Conservation (phyloP, 1,140 invertebrate genomes). For the Saccostrea cuccullata region DNA sequence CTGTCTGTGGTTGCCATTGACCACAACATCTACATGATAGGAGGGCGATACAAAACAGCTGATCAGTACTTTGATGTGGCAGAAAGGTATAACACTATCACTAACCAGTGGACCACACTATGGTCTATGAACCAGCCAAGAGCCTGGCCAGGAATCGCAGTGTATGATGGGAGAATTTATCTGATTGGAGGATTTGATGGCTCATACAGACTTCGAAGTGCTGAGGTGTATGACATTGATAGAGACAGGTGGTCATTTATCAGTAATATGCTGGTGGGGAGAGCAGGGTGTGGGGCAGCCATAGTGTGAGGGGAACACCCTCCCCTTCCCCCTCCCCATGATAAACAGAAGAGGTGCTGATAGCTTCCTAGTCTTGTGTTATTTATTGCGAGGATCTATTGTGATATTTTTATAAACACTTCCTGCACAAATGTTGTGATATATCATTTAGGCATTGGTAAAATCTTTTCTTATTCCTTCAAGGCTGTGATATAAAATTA, state of each 20-base stretch:
- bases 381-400: neutral
- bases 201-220: conserved; percentile 87
- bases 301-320: conserved; percentile 63
- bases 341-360: neutral
- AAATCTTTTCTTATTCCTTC: neutral
- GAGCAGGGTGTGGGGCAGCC: conserved; percentile 75
- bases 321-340: neutral
- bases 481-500: conserved; percentile 13
- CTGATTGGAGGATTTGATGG: conserved; percentile 81
- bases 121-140: conserved; percentile 76
- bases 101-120: conserved; percentile 76
- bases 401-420: neutral
- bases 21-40: conserved; percentile 75
- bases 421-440: neutral
- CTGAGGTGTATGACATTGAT: conserved; percentile 92
- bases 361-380: neutral
- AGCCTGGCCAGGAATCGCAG: conserved; percentile 74
- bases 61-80: conserved; percentile 76
- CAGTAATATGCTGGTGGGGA: conserved; percentile 71
- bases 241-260: conserved; percentile 87
- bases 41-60: conserved; percentile 73
- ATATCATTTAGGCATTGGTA: neutral
- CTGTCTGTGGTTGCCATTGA: conserved; percentile 73
- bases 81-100: conserved; percentile 76
- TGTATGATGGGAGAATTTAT: conserved; percentile 81